A percentile compares a stretch with the other conserved stretches of the same genome.
Conservation (phyloP, 2,113 vertebrate species). For the Scopus umbretta region DNA sequence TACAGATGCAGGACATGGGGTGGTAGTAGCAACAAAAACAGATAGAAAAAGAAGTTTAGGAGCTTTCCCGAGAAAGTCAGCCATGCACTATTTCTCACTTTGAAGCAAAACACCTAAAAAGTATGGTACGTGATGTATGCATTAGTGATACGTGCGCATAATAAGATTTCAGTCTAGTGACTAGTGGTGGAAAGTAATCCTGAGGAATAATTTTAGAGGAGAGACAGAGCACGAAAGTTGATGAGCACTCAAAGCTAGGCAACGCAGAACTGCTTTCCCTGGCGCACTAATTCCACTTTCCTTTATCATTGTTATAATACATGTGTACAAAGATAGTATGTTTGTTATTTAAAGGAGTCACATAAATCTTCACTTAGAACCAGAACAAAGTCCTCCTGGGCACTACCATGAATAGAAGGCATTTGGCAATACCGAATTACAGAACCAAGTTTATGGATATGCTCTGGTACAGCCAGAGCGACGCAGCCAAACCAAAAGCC, state of each 20-base stretch:
- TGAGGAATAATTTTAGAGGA: neutral
- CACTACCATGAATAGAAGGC: neutral
- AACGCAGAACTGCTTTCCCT: neutral
- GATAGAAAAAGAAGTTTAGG: neutral
- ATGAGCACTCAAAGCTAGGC: neutral
- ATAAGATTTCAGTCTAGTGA: neutral
- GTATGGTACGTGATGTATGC: neutral
- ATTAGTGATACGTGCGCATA: fast-evolving
- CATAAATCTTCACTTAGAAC: too few relatives aligned
- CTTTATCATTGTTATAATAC: neutral
- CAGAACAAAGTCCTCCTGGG: neutral
- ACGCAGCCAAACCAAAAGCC: neutral
- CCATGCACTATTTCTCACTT: neutral
- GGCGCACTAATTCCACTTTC: neutral
- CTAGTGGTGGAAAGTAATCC: neutral
- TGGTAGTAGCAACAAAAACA: neutral
- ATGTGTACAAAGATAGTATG: neutral
- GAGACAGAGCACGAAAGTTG: neutral
- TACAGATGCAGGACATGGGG: neutral
- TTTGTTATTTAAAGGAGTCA: neutral
- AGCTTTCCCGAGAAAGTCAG: neutral
- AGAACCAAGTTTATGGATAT: neutral
- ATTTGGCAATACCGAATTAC: neutral
- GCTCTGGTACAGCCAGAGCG: neutral
- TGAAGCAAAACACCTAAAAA: neutral